These are phyloP conservation scores for Cherax quadricarinatus DNA, from an alignment of 1,140 invertebrate genomes.

Conservation along the genomic window DNA sequence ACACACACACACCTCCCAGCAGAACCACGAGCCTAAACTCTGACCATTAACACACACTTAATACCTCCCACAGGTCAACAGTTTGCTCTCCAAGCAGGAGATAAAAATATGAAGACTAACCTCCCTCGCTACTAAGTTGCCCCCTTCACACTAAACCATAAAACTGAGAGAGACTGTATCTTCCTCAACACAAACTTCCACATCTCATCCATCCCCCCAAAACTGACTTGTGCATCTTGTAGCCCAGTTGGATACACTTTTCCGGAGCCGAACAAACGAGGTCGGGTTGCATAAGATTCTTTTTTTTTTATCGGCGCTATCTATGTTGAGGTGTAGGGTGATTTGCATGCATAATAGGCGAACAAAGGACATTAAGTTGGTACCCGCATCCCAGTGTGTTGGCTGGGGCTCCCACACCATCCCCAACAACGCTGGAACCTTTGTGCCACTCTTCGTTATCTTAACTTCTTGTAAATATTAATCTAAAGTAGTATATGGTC, in stretches of 20 bases:
- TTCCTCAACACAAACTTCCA: no score
- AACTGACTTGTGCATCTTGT: no score
- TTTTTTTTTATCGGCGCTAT: constrained; percentile 1
- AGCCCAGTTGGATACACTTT: neutral
- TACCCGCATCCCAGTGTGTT: neutral
- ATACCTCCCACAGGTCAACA: neutral
- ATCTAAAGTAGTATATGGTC: neutral
- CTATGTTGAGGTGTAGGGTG: neutral
- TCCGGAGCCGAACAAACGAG: neutral
- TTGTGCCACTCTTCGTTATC: neutral
- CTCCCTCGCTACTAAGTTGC: neutral
- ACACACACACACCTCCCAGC: no score
- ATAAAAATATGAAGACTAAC: neutral
- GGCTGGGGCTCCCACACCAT: no score
- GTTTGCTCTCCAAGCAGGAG: neutral
- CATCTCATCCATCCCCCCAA: no score
- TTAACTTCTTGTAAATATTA: neutral
- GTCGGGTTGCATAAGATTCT: neutral
- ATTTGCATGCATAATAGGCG: constrained; percentile 32
- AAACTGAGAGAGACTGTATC: no score
- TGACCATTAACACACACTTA: no score
- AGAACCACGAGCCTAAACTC: neutral
- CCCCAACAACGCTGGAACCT: no score
- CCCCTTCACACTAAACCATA: neutral
- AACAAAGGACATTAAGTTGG: constrained; percentile 14